Evolutionary conservation across 2,888 invertebrate genomes (phyloP), one percentile per base, ranked within the genome.

Genomic region (Nomada ferruginata): DNA sequence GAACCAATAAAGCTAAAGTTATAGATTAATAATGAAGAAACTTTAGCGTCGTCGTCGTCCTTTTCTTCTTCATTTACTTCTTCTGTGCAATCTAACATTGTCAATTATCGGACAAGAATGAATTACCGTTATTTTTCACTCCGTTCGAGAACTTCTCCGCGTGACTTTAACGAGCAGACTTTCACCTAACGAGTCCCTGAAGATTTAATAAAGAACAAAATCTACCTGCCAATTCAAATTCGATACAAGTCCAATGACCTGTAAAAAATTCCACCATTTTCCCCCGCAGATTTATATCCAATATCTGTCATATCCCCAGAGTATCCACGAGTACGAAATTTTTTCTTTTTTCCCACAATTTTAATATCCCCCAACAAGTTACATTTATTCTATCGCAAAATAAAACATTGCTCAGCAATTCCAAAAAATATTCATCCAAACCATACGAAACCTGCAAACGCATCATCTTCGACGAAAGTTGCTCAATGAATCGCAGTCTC

Each of bases 1-100:
- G 73, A 80, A 79, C 80, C 80, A 79, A 80, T 80, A 80, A 80
- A 80, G 80, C 73, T 68, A 80, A 80, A 79, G 80, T 80, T 80
- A 80, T 80, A 80, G 79, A 80, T 80, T 80, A 80, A 80, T 80
- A 80, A 80, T 80, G 79, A 80, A 73, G 72, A 72, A 80, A 80
- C 82, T 82, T 75, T 61, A 50, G 57, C 55, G 69, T 29, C 76
- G 18, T 60, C 42, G 18, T 61, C 42, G 36, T 68, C 59, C 20
- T 79, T 57, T 53, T n/a, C 57, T 53, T 57, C 50, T 26, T 36
- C 59, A 2, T 60, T 18, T 20, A 13, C 65, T 36, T 20, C 65
- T 53, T 44, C 75, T 55, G 64, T 64, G 59, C 70, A 66, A 76
- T 76, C 75, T 81, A 81, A 65, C 75, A 75, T 81, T 71, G 82